A percentile compares a stretch with the other conserved stretches of the same genome.
Evolutionary conservation across 2,113 vertebrate species (phyloP).

Genomic region (Calyptommatus sinebrachiatus): DNA sequence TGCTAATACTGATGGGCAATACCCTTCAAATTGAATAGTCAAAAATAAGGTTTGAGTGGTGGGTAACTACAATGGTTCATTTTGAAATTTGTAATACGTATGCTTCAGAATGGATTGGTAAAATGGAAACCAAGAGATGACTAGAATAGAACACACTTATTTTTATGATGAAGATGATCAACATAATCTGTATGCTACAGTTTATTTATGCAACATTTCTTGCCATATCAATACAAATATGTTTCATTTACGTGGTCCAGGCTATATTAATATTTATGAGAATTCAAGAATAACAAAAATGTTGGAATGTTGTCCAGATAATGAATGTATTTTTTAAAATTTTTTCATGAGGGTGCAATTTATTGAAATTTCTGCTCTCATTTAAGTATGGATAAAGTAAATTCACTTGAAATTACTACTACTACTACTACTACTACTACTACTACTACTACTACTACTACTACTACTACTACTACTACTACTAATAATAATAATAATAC

Average conservation of each 20-base stretch:
- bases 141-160: background rate
- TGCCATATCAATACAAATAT: background rate
- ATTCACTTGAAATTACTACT: background rate
- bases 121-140: background rate
- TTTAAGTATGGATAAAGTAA: constrained; percentile 17
- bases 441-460: too few species aligned
- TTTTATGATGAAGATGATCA: background rate
- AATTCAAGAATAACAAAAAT: background rate
- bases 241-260: background rate
- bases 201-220: background rate
- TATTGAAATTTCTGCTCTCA: background rate
- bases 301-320: too few species aligned
- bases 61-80: background rate
- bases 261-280: too few species aligned
- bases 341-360: background rate
- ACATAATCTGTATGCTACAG: background rate
- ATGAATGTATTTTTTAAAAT: too few species aligned
- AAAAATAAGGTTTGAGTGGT: background rate
- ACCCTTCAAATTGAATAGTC: background rate
- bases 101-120: too few species aligned
- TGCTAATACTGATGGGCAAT: background rate
- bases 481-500: too few species aligned
- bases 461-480: too few species aligned
- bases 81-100: background rate
- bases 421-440: too few species aligned